Percentiles rank a stretch among this genome's conserved stretches.
These are phyloP conservation scores for Alexandromys fortis DNA, from an alignment of 2,113 vertebrate genomes.

Conservation along the genomic window DNA sequence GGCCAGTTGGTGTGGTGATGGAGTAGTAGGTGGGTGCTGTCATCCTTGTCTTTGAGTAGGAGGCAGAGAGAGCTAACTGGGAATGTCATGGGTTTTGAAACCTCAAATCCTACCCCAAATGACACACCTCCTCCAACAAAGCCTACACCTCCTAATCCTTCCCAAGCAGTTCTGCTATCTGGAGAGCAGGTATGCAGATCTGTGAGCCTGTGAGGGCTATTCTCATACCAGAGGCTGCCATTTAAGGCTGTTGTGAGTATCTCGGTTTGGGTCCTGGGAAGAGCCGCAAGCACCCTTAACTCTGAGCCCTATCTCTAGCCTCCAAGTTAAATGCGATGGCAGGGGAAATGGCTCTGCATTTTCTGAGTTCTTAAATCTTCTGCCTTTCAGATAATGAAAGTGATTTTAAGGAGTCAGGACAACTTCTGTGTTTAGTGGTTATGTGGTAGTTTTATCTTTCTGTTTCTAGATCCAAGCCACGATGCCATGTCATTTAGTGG, in stretches of 20 bases:
- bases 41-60: background rate
- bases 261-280: background rate
- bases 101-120: background rate
- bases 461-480: slow-evolving; percentile 95
- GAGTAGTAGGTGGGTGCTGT: background rate
- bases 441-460: background rate
- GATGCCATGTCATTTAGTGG: slow-evolving; percentile 88
- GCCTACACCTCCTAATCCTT: background rate
- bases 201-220: background rate
- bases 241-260: background rate
- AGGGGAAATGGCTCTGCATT: background rate
- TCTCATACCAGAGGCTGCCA: background rate
- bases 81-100: background rate
- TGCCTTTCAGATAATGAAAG: slow-evolving; percentile 2
- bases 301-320: background rate
- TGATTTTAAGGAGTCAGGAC: background rate
- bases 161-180: background rate
- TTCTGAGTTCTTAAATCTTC: background rate
- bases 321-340: background rate
- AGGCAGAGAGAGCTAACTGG: background rate
- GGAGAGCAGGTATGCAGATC: no score
- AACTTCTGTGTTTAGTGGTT: slow-evolving; percentile 1
- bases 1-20: background rate
- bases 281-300: background rate
- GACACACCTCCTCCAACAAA: background rate